phyloP scores from a whole-genome alignment of 2,797 vertebrate genomes.

The Gobionotothen gibberifrons region DNA sequence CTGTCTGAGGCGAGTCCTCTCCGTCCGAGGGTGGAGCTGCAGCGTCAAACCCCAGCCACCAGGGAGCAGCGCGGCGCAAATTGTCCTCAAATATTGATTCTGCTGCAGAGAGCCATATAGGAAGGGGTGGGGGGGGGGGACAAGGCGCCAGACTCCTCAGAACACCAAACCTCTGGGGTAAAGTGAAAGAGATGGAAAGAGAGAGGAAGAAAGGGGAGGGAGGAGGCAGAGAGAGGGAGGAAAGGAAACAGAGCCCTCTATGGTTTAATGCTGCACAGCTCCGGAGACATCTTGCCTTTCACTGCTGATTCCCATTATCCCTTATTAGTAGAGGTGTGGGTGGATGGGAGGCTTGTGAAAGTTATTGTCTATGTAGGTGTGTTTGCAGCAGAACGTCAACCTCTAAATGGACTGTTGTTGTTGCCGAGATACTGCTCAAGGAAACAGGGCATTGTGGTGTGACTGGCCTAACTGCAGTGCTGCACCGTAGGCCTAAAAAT shows the following conservation, averaged over 20 bases:
- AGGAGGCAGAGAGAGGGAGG: conserved; percentile 6
- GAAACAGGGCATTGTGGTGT: conserved; percentile 75
- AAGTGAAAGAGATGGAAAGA: neutral
- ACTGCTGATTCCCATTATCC: conserved; percentile 12
- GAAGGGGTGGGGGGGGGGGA: conserved; percentile 47
- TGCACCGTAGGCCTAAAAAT: conserved; percentile 84
- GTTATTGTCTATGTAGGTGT: conserved; percentile 22
- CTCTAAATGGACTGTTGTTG: conserved; percentile 68
- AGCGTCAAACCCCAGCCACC: conserved; percentile 66
- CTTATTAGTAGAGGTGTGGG: neutral
- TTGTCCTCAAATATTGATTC: conserved; percentile 83
- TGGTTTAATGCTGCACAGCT: conserved; percentile 33
- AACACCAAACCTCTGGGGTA: conserved; percentile 58
- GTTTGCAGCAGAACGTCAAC: conserved; percentile 38
- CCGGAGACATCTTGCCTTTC: conserved; percentile 19
- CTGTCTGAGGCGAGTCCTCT: conserved; percentile 26
- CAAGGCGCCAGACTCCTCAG: conserved; percentile 68
- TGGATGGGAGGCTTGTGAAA: neutral
- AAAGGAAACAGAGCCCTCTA: conserved; percentile 35
- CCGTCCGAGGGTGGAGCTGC: conserved; percentile 44
- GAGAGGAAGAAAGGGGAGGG: neutral
- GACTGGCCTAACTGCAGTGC: conserved; percentile 78
- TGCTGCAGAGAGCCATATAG: conserved; percentile 70
- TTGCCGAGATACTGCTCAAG: conserved; percentile 53
- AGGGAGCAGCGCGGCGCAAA: conserved; percentile 72